A percentile compares a stretch with the other conserved stretches of the same genome.
phyloP scores from a whole-genome alignment of 2,113 vertebrate genomes.

The human (Homo sapiens) region GRCh38 chr9:109003001-109003500 shows the following conservation, averaged over 20 bases:
- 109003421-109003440: background rate
- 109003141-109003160: background rate
- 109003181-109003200: background rate
- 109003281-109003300: background rate
- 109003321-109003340: background rate
- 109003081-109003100: background rate
- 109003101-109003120: background rate
- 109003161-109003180: background rate
- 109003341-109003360: background rate
- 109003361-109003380: background rate
- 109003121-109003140: background rate
- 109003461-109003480: background rate
- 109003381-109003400: background rate
- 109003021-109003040: background rate
- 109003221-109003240: background rate
- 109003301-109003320: background rate
- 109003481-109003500: background rate
- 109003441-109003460: background rate
- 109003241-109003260: background rate
- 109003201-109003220: background rate
- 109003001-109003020: background rate
- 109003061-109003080: background rate
- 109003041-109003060: slow-evolving; percentile 3
- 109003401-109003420: background rate
- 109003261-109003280: background rate